Conservation (phyloP, 2,797 vertebrate genomes). For the Pelochelys cantorii region DNA sequence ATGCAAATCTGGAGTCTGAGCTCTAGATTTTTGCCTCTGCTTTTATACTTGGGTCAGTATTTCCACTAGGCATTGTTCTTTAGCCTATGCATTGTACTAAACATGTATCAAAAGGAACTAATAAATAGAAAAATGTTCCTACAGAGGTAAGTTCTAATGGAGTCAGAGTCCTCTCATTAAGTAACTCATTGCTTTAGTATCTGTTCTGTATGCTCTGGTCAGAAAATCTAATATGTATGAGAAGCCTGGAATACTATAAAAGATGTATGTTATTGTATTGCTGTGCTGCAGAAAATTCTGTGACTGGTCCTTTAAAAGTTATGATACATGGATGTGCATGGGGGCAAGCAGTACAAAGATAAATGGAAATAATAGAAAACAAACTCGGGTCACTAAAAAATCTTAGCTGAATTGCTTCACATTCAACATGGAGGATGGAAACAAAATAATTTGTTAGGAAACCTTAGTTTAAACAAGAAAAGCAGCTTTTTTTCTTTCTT, state of each 20-base stretch:
- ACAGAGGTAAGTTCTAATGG: not conserved
- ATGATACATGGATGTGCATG: fast-evolving
- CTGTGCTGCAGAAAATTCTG: not conserved
- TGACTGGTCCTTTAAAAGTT: not conserved
- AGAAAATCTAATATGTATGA: too few species aligned
- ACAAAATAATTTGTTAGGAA: not conserved
- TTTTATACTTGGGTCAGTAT: not conserved
- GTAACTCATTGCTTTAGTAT: not conserved
- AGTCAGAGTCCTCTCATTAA: not conserved
- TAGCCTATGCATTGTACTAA: not conserved
- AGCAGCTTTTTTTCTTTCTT: not conserved
- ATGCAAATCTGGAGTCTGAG: not conserved
- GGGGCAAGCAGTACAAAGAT: not conserved
- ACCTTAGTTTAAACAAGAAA: not conserved
- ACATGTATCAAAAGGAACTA: not conserved
- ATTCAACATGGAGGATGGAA: not conserved
- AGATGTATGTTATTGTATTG: not conserved
- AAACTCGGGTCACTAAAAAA: not conserved
- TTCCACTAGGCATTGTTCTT: not conserved
- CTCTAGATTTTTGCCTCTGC: not conserved
- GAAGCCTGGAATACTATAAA: fast-evolving
- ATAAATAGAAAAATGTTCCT: not conserved
- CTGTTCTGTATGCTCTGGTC: fast-evolving
- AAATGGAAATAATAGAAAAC: not conserved
- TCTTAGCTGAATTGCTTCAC: not conserved